Evolutionary conservation across 2,797 vertebrate genomes (phyloP).

Genomic region (Apogon hyalosoma): DNA sequence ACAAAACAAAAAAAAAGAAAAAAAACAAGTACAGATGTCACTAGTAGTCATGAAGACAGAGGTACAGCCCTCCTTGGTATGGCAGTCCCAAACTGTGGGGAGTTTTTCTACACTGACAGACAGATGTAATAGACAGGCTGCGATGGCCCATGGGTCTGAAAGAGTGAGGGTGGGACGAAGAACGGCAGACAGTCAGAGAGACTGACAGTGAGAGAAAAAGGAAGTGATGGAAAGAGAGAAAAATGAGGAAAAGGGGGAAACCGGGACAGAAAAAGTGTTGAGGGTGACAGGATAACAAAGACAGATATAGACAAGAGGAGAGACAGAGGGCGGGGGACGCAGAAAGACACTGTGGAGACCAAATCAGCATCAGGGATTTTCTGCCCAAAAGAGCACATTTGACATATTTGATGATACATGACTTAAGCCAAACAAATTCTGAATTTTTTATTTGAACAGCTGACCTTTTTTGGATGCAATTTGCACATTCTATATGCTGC

Average conservation of each 20-base stretch:
- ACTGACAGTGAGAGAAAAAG: slow-evolving; percentile 50
- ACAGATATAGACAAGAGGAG: slow-evolving; percentile 15
- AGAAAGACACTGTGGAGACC: slow-evolving; percentile 5
- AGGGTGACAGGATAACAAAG: slow-evolving; percentile 41
- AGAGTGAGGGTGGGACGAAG: slow-evolving; percentile 27
- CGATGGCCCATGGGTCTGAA: slow-evolving; percentile 50
- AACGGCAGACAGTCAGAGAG: slow-evolving; percentile 18
- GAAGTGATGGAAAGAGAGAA: slow-evolving; percentile 51
- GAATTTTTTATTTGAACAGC: too few relatives aligned
- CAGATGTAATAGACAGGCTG: slow-evolving; percentile 47
- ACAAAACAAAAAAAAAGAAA: slow-evolving; percentile 17
- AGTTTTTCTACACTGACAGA: slow-evolving; percentile 57
- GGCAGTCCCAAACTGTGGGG: slow-evolving; percentile 44
- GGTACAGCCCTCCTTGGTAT: slow-evolving; percentile 24
- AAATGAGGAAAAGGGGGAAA: slow-evolving; percentile 27
- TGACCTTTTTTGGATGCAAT: background rate
- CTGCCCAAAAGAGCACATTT: slow-evolving; percentile 4
- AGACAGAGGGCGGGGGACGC: slow-evolving; percentile 5
- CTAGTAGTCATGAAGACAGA: slow-evolving; percentile 50
- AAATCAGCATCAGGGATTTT: slow-evolving; percentile 36
- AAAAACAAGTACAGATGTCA: slow-evolving; percentile 62
- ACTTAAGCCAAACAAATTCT: slow-evolving; percentile 7
- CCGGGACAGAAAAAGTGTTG: slow-evolving; percentile 13
- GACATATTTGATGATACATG: slow-evolving; percentile 2
- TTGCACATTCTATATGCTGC: background rate